Percentiles rank a stretch among this genome's conserved stretches.
These are phyloP conservation scores for Tachuris rubrigastra DNA, from an alignment of 2,113 vertebrate species.

Conservation along the genomic window DNA sequence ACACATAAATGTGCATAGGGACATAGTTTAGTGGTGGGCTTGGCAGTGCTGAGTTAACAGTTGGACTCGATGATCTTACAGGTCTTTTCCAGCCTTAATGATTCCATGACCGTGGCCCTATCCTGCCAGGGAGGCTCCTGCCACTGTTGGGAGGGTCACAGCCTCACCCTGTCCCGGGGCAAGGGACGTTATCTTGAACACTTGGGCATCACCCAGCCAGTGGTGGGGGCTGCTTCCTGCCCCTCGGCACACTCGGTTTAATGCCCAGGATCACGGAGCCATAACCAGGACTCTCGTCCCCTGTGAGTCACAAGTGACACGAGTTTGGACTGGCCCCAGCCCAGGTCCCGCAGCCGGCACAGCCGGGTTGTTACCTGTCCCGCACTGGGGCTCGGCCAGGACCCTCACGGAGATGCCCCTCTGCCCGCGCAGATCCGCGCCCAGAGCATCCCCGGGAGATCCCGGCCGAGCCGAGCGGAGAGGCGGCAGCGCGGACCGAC, in stretches of 20 bases:
- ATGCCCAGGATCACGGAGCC: rapidly evolving
- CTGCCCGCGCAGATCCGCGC: background rate
- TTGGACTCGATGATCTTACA: background rate
- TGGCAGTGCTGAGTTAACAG: background rate
- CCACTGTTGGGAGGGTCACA: background rate
- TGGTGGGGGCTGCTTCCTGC: rapidly evolving
- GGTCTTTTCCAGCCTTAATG: background rate
- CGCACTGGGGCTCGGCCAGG: rapidly evolving
- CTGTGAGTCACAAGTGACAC: background rate
- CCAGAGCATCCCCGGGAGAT: background rate
- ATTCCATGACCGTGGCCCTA: background rate
- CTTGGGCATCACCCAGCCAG: rapidly evolving
- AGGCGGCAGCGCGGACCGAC: background rate
- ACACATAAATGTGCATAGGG: no score
- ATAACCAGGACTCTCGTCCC: rapidly evolving
- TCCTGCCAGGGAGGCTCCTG: background rate
- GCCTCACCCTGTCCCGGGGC: background rate
- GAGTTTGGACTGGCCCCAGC: background rate
- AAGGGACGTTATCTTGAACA: rapidly evolving
- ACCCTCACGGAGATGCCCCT: rapidly evolving
- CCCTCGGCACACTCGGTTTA: rapidly evolving
- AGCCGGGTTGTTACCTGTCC: rapidly evolving
- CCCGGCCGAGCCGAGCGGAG: background rate
- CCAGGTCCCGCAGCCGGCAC: background rate
- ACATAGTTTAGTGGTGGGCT: background rate